Conservation (phyloP, 37 sponge, comb jelly and placozoan species). For the Halisarca cf. caerulea region DNA sequence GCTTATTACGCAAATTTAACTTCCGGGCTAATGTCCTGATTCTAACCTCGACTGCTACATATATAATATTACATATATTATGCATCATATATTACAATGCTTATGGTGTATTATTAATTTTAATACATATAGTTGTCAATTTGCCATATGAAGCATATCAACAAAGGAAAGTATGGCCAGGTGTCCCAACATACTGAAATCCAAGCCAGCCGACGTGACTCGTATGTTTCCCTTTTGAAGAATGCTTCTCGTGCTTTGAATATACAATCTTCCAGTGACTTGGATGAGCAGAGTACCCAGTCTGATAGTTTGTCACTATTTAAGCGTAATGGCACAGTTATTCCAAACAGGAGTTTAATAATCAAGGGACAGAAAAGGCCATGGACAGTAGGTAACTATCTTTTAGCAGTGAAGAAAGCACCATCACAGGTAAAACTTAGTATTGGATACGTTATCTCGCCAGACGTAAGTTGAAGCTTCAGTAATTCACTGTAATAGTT, state of each 20-base stretch:
- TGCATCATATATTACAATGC: too few relatives aligned
- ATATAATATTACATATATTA: too few relatives aligned
- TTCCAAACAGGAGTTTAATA: background rate
- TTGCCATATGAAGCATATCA: background rate
- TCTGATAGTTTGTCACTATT: background rate
- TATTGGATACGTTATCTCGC: too few relatives aligned
- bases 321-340: background rate
- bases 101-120: background rate
- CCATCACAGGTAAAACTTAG: background rate
- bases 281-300: too few relatives aligned
- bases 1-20: too few relatives aligned
- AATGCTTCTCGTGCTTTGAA: background rate
- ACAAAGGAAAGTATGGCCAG: background rate
- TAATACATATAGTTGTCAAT: background rate
- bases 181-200: background rate
- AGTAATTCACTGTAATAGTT: too few relatives aligned
- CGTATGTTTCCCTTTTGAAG: background rate
- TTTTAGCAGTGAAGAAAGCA: background rate
- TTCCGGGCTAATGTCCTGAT: too few relatives aligned
- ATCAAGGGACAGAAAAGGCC: background rate
- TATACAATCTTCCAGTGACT: too few relatives aligned
- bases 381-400: slow-evolving; percentile 1
- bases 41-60: too few relatives aligned
- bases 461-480: too few relatives aligned
- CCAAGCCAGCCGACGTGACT: background rate